Base-by-base conservation (phyloP, 2,113 vertebrate species). In the Megaleporinus macrocephalus region DNA sequence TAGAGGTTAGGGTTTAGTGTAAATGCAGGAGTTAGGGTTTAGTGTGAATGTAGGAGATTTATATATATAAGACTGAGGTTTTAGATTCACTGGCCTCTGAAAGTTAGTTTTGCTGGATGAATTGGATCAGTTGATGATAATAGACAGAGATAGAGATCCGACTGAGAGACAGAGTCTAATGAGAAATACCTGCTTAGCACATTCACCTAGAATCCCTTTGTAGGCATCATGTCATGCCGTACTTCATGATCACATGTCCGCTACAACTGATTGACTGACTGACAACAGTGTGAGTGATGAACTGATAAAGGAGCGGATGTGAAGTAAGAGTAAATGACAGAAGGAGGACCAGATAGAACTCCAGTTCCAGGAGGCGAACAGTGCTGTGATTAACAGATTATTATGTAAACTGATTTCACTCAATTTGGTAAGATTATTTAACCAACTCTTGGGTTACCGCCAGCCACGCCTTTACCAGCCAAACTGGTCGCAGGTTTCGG, bases 11-110 rank as follows among this genome's bases (percentile, higher is more conserved):
- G 3, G 36, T 36, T 3, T 36, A 36, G 36, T 36, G 36, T 36
- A 36, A 36, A 36, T 36, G 36, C 7, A 36, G 36, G 36, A 7
- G 36, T 36, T 36, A 36, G 36, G 36, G 36, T 36, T 36, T 36
- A 36, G 36, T 36, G 36, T 36, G 7, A 36, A 36, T 36, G 36
- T 36, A 36, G 36, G 36, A 36, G 36, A 4, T 36, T n/a, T n/a
- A n/a, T n/a, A n/a, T n/a, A n/a, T n/a, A n/a, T n/a, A n/a, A n/a
- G n/a, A n/a, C n/a, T n/a, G n/a, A 36, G 36, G 36, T 3, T 36
- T 36, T 36, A 36, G 36, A n/a, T n/a, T n/a, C n/a, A n/a, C n/a
- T 91, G 87, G 55, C 10, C 5, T 1, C 85, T 10, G 15, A 87
- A 81, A 44, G 69, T 18, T 0, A 63, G 0, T 18, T 72, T 11